These are phyloP conservation scores for Tipula lateralis DNA, from an alignment of 2,888 invertebrate genomes.

Conservation along the genomic window DNA sequence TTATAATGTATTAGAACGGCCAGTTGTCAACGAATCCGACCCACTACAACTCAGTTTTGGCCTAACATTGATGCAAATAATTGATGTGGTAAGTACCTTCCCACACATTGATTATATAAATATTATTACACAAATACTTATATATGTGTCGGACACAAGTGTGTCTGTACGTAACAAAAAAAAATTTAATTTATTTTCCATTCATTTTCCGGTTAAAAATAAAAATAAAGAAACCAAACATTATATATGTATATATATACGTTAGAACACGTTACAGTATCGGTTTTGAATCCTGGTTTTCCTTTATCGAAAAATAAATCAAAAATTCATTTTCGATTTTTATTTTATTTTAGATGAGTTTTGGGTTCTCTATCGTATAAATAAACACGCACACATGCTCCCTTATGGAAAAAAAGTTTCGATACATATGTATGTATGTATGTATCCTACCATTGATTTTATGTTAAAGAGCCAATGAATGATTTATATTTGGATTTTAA, in stretches of 20 bases:
- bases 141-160: neutral
- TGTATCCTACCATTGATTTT: neutral
- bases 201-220: neutral
- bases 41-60: constrained; percentile 92
- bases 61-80: constrained; percentile 95
- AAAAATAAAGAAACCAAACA: neutral
- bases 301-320: neutral
- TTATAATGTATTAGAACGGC: constrained; percentile 92
- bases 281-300: neutral
- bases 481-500: neutral
- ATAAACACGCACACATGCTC: neutral
- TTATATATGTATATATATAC: neutral
- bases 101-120: neutral
- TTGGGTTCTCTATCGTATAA: neutral
- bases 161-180: neutral
- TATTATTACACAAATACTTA: too few relatives aligned
- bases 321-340: neutral
- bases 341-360: neutral
- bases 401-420: neutral
- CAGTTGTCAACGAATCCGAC: constrained; percentile 93
- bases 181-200: neutral
- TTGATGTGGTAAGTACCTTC: constrained; percentile 79
- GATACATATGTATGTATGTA: neutral
- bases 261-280: neutral
- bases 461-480: neutral